These are phyloP conservation scores for Taenioides sp. DNA, from an alignment of 2,797 vertebrate species.

Conservation along the genomic window DNA sequence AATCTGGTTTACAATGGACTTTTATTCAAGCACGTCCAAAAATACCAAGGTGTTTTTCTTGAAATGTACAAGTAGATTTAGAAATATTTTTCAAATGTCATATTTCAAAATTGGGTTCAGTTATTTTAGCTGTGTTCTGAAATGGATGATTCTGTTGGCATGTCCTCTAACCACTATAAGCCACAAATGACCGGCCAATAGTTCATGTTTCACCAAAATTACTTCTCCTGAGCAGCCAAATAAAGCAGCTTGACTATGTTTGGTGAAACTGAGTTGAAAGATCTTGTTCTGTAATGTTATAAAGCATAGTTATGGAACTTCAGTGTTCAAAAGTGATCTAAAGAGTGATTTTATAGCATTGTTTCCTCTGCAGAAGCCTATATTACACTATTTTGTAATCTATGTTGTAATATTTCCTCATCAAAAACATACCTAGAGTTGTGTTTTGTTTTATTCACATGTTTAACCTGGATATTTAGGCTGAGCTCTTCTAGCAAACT, in stretches of 20 bases:
- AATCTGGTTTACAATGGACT: background rate
- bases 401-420: too few species aligned
- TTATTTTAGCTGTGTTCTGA: background rate
- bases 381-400: too few species aligned
- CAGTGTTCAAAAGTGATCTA: background rate
- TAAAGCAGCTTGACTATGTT: background rate
- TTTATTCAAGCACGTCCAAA: constrained; percentile 2
- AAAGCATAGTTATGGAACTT: too few species aligned
- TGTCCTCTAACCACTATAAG: background rate
- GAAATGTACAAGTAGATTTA: background rate
- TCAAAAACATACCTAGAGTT: too few species aligned
- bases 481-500: too few species aligned
- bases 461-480: too few species aligned
- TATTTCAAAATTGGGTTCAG: too few species aligned
- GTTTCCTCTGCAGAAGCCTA: too few species aligned
- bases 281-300: background rate
- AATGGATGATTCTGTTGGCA: background rate
- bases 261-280: background rate
- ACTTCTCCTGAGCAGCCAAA: background rate
- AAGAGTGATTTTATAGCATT: background rate
- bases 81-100: background rate
- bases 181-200: background rate
- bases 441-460: too few species aligned
- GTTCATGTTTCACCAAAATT: background rate
- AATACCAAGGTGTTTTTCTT: background rate